Conservation (phyloP, 1,140 invertebrate species). For the Drosophila leontia region DNA sequence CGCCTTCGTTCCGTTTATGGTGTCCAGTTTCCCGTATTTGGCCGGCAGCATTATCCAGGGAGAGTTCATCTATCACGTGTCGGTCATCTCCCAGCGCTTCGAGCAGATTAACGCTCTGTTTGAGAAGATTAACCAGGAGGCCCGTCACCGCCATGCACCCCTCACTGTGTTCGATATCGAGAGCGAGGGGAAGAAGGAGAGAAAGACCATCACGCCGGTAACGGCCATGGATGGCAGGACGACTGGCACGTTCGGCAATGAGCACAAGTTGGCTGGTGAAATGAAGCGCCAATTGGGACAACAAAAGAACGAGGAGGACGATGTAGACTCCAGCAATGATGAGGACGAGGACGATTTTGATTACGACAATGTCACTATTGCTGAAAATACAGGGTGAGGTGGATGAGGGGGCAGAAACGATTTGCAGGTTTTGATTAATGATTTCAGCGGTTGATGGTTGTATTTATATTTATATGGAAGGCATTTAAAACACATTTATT, state of each 20-base stretch:
- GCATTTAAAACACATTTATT: neutral
- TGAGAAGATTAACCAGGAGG: constrained; percentile 79
- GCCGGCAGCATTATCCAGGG: constrained; percentile 78
- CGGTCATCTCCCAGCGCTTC: constrained; percentile 78
- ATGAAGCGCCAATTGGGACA: constrained; percentile 52
- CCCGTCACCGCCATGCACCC: constrained; percentile 68
- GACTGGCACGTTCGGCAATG: constrained; percentile 53
- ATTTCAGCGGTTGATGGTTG: neutral
- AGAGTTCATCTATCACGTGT: constrained; percentile 80
- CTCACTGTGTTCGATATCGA: constrained; percentile 77
- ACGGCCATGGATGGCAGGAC: constrained; percentile 38
- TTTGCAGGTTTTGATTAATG: constrained; percentile 10
- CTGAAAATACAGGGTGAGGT: constrained; percentile 61
- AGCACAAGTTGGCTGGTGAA: constrained; percentile 59
- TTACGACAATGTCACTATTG: constrained; percentile 60
- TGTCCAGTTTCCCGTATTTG: constrained; percentile 75
- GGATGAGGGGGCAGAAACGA: neutral
- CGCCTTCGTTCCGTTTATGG: constrained; percentile 73
- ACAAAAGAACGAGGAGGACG: constrained; percentile 57
- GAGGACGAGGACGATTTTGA: constrained; percentile 75
- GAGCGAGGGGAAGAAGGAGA: constrained; percentile 65
- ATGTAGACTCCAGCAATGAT: constrained; percentile 65
- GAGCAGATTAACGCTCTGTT: constrained; percentile 72
- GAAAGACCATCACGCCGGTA: constrained; percentile 31
- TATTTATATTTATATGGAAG: neutral